Evolutionary conservation across 2,888 invertebrate species (phyloP), one percentile per base, ranked within the genome.

Genomic region (Deilephila elpenor): DNA sequence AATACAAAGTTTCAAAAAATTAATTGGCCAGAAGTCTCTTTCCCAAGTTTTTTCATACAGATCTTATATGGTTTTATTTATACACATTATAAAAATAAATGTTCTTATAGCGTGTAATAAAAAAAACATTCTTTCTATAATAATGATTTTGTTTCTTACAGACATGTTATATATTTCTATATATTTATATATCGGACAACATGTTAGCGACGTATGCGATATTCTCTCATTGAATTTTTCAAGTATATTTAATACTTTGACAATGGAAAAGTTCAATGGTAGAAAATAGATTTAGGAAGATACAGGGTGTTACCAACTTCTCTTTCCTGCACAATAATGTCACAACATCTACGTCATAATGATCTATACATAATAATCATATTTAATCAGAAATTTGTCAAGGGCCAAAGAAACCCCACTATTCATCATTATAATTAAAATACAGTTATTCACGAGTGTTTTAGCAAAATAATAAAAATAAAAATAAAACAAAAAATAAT

Each of bases 271-370:
- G 73, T 83, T 81, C 80, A 82, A 75, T 76, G 79, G 77, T 73
- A 75, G 83, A 81, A 78, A 79, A 80, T 88, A 88, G 86, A 80
- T 74, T 86, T 86, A 88, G 83, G 83, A 85, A 83, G 78, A 85
- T 86, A 88, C 92, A 92, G 92, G 89, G 88, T 92, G 92, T 91
- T 90, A 89, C 90, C 85, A 87, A 84, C 87, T 90, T 91, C 89
- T 87, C 84, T 80, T 80, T 82, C 76, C 73, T 82, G 77, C 77
- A 77, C 75, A 70, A 76, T 29, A 60, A 59, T 37, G 62, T 71
- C 51, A 34, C 70, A 75, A 70, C 37, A 53, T 59, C 59, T 44
- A 14, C 51, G 25, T 67, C 20, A 7, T 67, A 51, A 67, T 5
- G 32, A 32, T 67, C 20, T 17, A 67, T 37, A 20, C 25, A 17